Base-by-base conservation (phyloP, 2,888 invertebrate species). In the Rhyacophila evoluta region DNA sequence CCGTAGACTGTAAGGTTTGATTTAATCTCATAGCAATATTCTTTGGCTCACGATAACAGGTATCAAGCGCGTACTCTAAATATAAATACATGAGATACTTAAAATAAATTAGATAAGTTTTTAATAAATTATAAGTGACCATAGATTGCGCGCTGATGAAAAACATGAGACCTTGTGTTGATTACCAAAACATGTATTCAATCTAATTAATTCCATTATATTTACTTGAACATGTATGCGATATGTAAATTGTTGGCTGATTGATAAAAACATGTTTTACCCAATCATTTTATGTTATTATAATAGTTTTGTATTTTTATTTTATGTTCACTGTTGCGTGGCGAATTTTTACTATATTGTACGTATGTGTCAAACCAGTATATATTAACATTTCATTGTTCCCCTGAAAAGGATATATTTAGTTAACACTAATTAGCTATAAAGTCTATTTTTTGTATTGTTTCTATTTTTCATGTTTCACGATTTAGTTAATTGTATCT, bases 1-100 rank as follows among this genome's bases (percentile, higher is more conserved):
- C 38, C 10, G 12, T 77, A 77, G 77, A 33, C 12, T 25, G 36
- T 78, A 78, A 78, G 74, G 36, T 71, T 78, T 78, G 12, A 41
- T 78, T 74, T 74, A 37, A 36, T 72, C 25, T 69, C 55, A 72
- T 77, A 67, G 28, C 10, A 41, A 72, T 38, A 55, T 55, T 55
- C 55, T 55, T n/a, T 55, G 55, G 55, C 19, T 25, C 19, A 19
- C 10, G 55, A 19, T 55, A 19, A 55, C 55, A 55, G 55, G 19
- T 19, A 55, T 55, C 6, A 55, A 55, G 55, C 55, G 55, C 55
- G 55, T 55, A 55, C 19, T 55, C 55, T 55, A 19, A 55, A 15
- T 55, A 55, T 55, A 0, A 55, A 55, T 19, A 55, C 15, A 55
- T 19, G 25, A 55, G 15, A 55, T 55, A 55, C 19, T 55, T 19